Evolutionary conservation across 2,888 invertebrate species (phyloP), one percentile per base, ranked within the genome.

Genomic region (Brachypalpus laphriformis): DNA sequence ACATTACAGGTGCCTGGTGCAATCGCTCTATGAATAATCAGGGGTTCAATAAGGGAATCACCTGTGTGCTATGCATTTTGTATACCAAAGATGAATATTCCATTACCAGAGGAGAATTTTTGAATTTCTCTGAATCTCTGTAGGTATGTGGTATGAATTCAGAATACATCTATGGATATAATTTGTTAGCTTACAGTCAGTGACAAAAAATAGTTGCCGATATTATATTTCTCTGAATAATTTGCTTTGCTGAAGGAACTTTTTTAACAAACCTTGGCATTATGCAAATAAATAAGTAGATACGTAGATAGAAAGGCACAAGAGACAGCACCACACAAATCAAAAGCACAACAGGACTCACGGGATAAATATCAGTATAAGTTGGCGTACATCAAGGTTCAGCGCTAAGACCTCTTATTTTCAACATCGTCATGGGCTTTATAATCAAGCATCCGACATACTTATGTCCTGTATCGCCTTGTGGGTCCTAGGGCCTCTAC

Each of bases 11-110:
- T 80, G 72, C 45, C 47, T 31, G 47, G 47, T 81, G 34, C 57
- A 59, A 56, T 61, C 61, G 68, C n/a, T 45, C 28, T 68, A 75
- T 75, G 81, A 61, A 80, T 82, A 81, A 63, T 76, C 56, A 82
- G 20, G 9, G 20, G 9, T 47, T 40, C 51, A 37, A 59, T 66
- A 72, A 34, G 74, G 57, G 28, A 31, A 45, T 51, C 45, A 61
- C n/a, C 34, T 37, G 37, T 37, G 37, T 20, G 54, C 45, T 16
- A 34, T 54, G 75, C 59, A 68, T 66, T 81, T 47, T 8, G 25
- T 11, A 16, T 51, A 16, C 66, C 28, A 28, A 28, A 66, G 56
- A 66, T 49, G 49, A 40, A 57, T 76, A 66, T 76, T 66, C 18
- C 49, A 68, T 57, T 66, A 45, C 57, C 14, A n/a, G n/a, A 4